Evolutionary conservation across 2,888 invertebrate genomes (phyloP).

Genomic region (Hirtodrosophila histrioides): DNA sequence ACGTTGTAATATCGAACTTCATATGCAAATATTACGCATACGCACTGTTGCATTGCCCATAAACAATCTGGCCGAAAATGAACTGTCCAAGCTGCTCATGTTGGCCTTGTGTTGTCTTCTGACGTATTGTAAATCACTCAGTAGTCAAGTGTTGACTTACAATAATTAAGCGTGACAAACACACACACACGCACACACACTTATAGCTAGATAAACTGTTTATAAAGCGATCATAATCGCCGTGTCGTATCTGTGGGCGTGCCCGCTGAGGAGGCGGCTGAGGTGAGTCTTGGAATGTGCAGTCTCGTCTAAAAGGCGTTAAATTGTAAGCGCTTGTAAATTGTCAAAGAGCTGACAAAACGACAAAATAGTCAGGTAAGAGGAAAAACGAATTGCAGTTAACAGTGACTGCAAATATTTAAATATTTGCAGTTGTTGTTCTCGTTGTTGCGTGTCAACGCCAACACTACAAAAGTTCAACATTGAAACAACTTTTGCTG

Average conservation of each 20-base stretch:
- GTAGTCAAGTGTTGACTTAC: conserved; percentile 64
- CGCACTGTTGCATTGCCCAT: conserved; percentile 18
- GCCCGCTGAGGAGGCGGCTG: conserved; percentile 18
- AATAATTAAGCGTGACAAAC: conserved; percentile 62
- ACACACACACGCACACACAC: conserved; percentile 6
- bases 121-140: conserved; percentile 61
- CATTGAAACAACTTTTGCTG: conserved; percentile 55
- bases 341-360: conserved; percentile 42
- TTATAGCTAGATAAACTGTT: conserved; percentile 22
- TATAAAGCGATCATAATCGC: conserved; percentile 38
- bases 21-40: conserved; percentile 43
- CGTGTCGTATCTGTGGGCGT: conserved; percentile 30
- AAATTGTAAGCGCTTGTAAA: conserved; percentile 57
- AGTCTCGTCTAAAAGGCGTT: conserved; percentile 41
- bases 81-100: conserved; percentile 22
- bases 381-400: conserved; percentile 23
- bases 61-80: conserved; percentile 7
- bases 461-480: conserved; percentile 40
- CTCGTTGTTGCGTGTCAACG: conserved; percentile 35
- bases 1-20: conserved; percentile 7
- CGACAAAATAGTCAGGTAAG: conserved; percentile 19
- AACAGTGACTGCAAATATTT: conserved; percentile 41
- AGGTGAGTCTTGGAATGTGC: conserved; percentile 38
- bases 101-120: conserved; percentile 57
- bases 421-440: conserved; percentile 14